Conservation (phyloP, 2,113 vertebrate genomes). For the Mormoops blainvillei region DNA sequence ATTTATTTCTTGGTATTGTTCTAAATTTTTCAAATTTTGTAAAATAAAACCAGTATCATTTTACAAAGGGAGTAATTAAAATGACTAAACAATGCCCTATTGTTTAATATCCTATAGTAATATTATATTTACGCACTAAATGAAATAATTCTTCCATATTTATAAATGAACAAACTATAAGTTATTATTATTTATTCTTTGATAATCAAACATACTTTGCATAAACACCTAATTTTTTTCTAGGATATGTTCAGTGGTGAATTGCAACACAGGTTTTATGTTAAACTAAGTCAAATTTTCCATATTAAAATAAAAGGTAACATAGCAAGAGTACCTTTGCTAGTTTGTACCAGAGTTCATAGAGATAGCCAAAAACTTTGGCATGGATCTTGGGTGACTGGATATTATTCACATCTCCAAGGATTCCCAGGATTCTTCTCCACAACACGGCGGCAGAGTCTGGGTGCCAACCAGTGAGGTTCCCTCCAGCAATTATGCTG, state of each 20-base stretch:
- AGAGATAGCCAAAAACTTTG: slow-evolving; percentile 93
- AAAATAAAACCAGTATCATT: background rate
- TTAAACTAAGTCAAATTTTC: background rate
- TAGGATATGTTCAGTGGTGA: background rate
- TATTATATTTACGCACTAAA: background rate
- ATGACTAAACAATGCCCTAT: background rate
- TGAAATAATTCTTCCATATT: background rate
- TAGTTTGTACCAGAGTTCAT: slow-evolving; percentile 96
- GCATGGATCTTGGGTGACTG: slow-evolving; percentile 93
- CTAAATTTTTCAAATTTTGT: slow-evolving; percentile 10
- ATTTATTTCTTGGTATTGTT: slow-evolving; percentile 5
- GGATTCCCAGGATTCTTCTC: slow-evolving; percentile 95
- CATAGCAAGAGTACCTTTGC: slow-evolving; percentile 86
- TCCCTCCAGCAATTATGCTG: slow-evolving; percentile 97
- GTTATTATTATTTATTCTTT: background rate
- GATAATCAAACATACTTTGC: background rate
- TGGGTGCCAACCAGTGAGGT: slow-evolving; percentile 93
- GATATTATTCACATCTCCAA: slow-evolving; percentile 97
- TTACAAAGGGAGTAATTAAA: background rate
- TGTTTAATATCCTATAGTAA: background rate
- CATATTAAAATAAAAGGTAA: background rate
- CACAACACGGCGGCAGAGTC: slow-evolving; percentile 97
- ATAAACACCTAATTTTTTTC: background rate
- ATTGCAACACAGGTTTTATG: background rate
- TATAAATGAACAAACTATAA: slow-evolving; percentile 6